Conservation (phyloP, 2,113 vertebrate species). For the Hirundichthys speculiger region DNA sequence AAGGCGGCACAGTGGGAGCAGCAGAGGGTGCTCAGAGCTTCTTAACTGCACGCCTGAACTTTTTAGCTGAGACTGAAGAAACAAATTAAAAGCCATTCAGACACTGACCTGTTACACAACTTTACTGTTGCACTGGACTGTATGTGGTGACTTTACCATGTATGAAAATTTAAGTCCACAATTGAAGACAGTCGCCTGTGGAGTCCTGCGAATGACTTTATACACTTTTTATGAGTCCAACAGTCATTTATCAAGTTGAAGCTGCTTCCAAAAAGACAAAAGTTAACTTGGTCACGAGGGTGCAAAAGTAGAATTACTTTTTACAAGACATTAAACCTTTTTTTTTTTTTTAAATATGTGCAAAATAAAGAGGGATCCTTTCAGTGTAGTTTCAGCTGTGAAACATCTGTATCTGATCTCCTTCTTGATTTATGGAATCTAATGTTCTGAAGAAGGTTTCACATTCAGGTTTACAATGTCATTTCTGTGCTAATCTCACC, state of each 20-base stretch:
- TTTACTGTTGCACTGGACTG: not conserved
- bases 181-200: not conserved
- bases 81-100: not conserved
- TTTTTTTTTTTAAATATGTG: not conserved
- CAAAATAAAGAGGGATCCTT: not conserved
- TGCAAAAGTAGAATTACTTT: too few relatives aligned
- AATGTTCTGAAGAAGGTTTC: not conserved
- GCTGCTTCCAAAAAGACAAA: too few relatives aligned
- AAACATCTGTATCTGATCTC: not conserved
- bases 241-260: too few relatives aligned
- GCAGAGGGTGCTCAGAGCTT: constrained; percentile 9
- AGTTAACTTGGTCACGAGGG: too few relatives aligned
- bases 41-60: not conserved
- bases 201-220: too few relatives aligned
- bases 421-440: not conserved
- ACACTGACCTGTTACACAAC: not conserved
- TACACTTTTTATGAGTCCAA: too few relatives aligned
- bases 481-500: too few relatives aligned
- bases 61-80: constrained; percentile 23
- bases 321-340: too few relatives aligned
- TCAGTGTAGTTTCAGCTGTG: not conserved
- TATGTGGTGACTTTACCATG: not conserved
- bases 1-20: constrained; percentile 10
- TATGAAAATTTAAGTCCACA: constrained; percentile 7
- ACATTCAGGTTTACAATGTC: not conserved